These are phyloP conservation scores for Cranoglanis bouderius DNA, from an alignment of 2,113 vertebrate genomes.

Conservation along the genomic window DNA sequence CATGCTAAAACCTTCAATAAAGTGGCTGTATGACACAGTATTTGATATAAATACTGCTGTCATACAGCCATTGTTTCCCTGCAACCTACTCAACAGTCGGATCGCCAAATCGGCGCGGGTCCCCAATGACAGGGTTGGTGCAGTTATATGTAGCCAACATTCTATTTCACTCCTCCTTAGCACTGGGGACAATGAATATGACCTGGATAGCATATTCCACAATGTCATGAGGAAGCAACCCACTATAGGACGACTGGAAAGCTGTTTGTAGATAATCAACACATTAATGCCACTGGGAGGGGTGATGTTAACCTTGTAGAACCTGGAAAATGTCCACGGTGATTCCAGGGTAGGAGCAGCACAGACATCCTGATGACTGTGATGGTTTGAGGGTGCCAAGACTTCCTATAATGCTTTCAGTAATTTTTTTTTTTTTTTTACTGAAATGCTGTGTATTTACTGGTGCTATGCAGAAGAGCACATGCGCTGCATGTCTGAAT, in stretches of 20 bases:
- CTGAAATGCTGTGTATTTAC: background rate
- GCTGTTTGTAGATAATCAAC: background rate
- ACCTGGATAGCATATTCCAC: background rate
- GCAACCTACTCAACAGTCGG: background rate
- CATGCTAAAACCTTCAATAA: background rate
- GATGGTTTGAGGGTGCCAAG: background rate
- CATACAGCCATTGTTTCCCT: background rate
- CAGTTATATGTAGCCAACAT: background rate
- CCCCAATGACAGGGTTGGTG: background rate
- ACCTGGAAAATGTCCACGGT: background rate
- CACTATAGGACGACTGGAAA: background rate
- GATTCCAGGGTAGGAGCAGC: background rate
- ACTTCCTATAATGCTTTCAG: background rate
- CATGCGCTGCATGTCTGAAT: background rate
- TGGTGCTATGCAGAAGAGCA: background rate
- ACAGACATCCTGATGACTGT: background rate
- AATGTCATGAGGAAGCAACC: background rate
- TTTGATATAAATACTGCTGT: background rate
- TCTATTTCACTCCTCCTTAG: background rate
- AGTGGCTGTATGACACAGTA: background rate
- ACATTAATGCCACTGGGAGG: background rate
- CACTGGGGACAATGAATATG: background rate
- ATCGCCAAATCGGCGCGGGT: background rate
- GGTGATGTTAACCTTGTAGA: background rate
- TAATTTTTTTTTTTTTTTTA: no score